Conservation (phyloP, 2,113 vertebrate species). For the Nothocercus julius region DNA sequence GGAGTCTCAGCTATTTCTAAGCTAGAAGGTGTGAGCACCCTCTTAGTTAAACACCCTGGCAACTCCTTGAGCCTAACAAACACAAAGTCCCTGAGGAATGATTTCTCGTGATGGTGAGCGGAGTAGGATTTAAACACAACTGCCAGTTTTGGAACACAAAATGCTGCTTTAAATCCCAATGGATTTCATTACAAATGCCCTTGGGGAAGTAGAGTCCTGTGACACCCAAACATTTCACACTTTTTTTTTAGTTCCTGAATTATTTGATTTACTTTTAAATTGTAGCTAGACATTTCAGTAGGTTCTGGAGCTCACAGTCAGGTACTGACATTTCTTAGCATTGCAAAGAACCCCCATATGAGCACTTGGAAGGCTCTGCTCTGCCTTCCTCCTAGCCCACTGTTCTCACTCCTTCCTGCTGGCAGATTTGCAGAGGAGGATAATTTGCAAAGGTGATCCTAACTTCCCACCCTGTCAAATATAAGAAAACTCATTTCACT, state of each 20-base stretch:
- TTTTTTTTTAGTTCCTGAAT: not conserved
- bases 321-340: not conserved
- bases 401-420: constrained; percentile 7
- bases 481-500: constrained; percentile 31
- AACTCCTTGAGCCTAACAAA: not conserved
- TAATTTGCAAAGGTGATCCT: constrained; percentile 26
- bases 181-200: not conserved
- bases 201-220: not conserved
- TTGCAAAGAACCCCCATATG: not conserved
- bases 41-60: not conserved
- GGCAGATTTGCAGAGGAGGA: constrained; percentile 34
- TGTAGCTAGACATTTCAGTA: not conserved
- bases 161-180: not conserved
- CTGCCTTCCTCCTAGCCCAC: constrained; percentile 55
- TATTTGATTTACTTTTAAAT: not conserved
- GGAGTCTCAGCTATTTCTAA: constrained; percentile 5
- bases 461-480: constrained; percentile 53
- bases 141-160: constrained; percentile 21
- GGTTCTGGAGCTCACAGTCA: not conserved
- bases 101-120: constrained; percentile 13
- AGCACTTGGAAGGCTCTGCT: not conserved
- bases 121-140: constrained; percentile 7
- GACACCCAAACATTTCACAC: not conserved
- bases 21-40: not conserved
- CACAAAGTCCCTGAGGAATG: not conserved